phyloP scores from a whole-genome alignment of 2,888 invertebrate genomes.

The Lochmaea capreae region DNA sequence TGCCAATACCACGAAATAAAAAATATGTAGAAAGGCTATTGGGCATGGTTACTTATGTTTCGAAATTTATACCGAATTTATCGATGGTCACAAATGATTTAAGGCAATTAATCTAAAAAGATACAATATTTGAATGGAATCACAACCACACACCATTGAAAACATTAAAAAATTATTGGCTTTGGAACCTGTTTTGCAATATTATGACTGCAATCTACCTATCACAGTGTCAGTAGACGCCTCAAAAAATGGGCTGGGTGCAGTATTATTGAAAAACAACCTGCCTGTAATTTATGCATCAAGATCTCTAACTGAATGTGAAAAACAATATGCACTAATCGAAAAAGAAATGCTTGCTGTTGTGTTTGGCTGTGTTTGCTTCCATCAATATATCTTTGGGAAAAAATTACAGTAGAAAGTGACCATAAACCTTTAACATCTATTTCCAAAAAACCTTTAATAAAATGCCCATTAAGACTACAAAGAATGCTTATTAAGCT shows the following conservation, averaged over 20 bases:
- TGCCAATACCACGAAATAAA: no score
- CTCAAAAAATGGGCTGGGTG: background rate
- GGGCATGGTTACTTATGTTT: no score
- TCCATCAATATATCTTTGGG: slow-evolving; percentile 40
- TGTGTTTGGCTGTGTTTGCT: slow-evolving; percentile 49
- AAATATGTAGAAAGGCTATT: no score
- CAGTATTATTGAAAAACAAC: background rate
- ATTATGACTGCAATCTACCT: background rate
- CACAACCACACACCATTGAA: no score
- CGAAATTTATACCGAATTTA: no score
- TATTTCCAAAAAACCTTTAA: slow-evolving; percentile 45
- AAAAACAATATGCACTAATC: no score
- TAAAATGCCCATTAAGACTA: slow-evolving; percentile 38
- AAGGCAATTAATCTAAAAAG: no score
- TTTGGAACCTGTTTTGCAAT: no score
- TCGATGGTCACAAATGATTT: no score
- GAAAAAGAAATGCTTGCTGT: slow-evolving; percentile 41
- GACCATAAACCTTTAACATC: slow-evolving; percentile 51
- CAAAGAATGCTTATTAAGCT: slow-evolving; percentile 47
- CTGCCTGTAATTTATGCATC: background rate
- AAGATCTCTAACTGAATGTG: no score
- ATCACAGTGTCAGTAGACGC: background rate
- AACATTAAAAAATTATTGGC: no score
- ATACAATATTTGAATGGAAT: no score
- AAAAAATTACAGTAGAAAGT: slow-evolving; percentile 44